Percentiles rank a stretch among this genome's conserved stretches.
phyloP scores from a whole-genome alignment of 2,888 invertebrate genomes.

The Dilophus febrilis region DNA sequence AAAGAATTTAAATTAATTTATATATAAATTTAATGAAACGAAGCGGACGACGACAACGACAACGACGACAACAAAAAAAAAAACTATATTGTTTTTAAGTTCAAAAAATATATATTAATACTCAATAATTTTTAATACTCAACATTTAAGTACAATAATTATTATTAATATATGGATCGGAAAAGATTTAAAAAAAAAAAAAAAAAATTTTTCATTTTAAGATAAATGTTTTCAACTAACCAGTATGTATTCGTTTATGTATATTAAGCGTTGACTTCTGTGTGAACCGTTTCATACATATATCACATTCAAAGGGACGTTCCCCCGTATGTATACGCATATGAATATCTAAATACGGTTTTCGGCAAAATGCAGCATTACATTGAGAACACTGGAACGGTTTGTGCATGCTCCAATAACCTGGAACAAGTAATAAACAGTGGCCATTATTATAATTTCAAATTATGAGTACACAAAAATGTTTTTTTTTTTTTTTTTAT shows the following conservation, averaged over 20 bases:
- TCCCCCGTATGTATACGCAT: slow-evolving; percentile 55
- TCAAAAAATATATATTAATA: no score
- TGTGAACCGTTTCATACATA: slow-evolving; percentile 63
- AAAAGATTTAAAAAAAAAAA: no score
- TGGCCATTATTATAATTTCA: slow-evolving; percentile 10
- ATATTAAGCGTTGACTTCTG: slow-evolving; percentile 70
- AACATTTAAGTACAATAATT: no score
- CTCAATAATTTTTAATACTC: no score
- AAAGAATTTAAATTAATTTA: no score
- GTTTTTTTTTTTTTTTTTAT: no score
- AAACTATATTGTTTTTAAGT: no score
- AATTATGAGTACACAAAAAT: no score
- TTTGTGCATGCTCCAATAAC: slow-evolving; percentile 25
- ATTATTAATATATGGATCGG: no score
- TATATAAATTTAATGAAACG: no score
- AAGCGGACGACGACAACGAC: no score
- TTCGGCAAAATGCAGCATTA: slow-evolving; percentile 45
- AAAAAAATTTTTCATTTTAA: not conserved
- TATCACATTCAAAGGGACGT: slow-evolving; percentile 46
- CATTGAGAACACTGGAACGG: slow-evolving; percentile 40
- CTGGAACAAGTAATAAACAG: slow-evolving; percentile 18
- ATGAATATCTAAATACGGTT: slow-evolving; percentile 65
- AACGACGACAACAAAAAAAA: no score
- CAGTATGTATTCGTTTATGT: slow-evolving; percentile 59
- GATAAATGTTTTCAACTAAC: slow-evolving; percentile 16